A percentile compares a stretch with the other conserved stretches of the same genome.
Evolutionary conservation across 2,888 invertebrate genomes (phyloP).

Genomic region (Ophonus ardosiacus): DNA sequence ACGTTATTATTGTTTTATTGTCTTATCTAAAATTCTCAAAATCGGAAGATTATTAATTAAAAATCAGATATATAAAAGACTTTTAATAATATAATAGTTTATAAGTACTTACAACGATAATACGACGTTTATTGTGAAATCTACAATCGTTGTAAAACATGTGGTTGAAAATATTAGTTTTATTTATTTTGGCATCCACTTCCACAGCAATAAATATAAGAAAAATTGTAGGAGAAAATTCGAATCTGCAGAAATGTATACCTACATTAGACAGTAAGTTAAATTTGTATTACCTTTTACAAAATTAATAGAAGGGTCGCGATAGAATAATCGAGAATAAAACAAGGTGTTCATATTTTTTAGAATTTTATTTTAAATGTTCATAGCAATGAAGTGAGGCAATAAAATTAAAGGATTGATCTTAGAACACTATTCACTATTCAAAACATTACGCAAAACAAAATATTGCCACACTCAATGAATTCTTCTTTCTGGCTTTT

Average conservation of each 20-base stretch:
- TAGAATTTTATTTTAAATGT: no score
- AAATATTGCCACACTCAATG: no score
- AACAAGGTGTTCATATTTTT: no score
- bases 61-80: not conserved
- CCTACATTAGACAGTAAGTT: conserved; percentile 1
- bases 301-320: not conserved
- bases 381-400: no score
- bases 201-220: not conserved
- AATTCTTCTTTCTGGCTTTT: no score
- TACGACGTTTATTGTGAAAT: not conserved
- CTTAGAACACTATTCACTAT: no score
- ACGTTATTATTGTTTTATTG: no score
- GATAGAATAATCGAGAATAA: no score
- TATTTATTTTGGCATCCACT: not conserved
- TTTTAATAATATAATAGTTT: not conserved
- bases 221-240: not conserved
- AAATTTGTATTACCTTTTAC: not conserved
- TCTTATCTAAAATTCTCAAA: no score
- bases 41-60: no score
- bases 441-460: no score
- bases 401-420: no score
- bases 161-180: not conserved
- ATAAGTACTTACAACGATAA: not conserved
- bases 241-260: not conserved
- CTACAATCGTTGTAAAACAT: not conserved